Conservation (phyloP, 1,140 invertebrate genomes). For the Drosophila sproati region DNA sequence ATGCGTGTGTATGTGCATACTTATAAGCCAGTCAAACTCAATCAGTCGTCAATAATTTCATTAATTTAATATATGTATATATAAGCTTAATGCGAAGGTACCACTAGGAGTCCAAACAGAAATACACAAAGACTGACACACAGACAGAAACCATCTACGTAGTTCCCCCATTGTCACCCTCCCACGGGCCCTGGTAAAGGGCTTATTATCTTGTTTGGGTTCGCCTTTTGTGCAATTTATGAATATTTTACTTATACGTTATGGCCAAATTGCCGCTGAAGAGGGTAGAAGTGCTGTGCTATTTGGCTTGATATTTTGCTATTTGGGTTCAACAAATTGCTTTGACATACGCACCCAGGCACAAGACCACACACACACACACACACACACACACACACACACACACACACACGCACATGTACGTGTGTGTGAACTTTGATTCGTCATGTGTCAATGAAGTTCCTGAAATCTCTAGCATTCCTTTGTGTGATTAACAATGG, state of each 20-base stretch:
- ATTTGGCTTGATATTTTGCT: conserved; percentile 22
- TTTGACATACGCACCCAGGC: conserved; percentile 21
- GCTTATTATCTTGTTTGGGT: conserved; percentile 61
- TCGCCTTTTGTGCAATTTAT: conserved; percentile 58
- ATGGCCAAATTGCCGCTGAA: conserved; percentile 25
- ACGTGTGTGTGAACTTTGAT: conserved; percentile 12
- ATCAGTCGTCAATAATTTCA: conserved; percentile 74
- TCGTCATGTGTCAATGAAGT: conserved; percentile 3
- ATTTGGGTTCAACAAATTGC: conserved; percentile 47
- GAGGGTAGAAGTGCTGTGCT: conserved; percentile 15
- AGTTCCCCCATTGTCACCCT: not conserved
- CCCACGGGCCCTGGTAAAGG: conserved; percentile 9
- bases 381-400: conserved; percentile 17
- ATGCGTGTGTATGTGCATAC: conserved; percentile 3
- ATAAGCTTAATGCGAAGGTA: conserved; percentile 62
- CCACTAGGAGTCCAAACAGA: not conserved
- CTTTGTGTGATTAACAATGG: conserved; percentile 17
- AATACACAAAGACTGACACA: not conserved
- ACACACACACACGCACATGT: conserved; percentile 11
- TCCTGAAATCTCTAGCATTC: conserved; percentile 1
- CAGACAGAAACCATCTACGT: conserved; percentile 23
- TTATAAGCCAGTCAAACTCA: conserved; percentile 47
- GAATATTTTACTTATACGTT: conserved; percentile 70
- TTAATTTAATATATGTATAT: conserved; percentile 72
- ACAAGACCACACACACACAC: not conserved